Percentiles rank a stretch among this genome's conserved stretches.
Conservation (phyloP, 2,888 invertebrate genomes). For the Leuctra nigra region DNA sequence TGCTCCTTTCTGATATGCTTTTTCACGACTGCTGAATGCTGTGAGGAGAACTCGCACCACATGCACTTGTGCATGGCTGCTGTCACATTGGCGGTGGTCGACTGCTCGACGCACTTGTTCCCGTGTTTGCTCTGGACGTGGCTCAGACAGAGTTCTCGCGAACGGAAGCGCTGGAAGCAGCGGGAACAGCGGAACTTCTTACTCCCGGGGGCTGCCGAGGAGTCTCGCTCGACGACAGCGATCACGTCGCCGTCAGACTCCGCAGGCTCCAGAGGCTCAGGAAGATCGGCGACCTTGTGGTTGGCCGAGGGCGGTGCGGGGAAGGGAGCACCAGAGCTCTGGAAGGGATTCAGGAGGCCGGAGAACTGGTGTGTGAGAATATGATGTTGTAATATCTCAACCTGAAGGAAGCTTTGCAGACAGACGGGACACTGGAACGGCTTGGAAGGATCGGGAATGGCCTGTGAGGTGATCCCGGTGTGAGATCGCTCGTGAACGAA, state of each 20-base stretch:
- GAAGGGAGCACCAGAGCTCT: neutral
- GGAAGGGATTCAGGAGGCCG: conserved; percentile 32
- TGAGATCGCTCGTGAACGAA: conserved; percentile 90
- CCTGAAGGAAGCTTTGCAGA: conserved; percentile 49
- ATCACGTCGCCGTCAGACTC: conserved; percentile 10
- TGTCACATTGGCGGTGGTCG: conserved; percentile 13
- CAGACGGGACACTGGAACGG: conserved; percentile 53
- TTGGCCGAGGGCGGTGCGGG: neutral
- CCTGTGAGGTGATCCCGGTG: conserved; percentile 37
- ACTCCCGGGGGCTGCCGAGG: conserved; percentile 17
- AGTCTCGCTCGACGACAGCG: conserved; percentile 18
- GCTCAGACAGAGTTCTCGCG: conserved; percentile 35
- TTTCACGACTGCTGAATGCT: conserved; percentile 36
- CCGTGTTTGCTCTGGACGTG: conserved; percentile 36
- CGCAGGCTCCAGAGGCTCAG: neutral
- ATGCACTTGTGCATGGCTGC: conserved; percentile 36
- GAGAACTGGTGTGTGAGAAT: conserved; percentile 51
- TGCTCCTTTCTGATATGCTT: conserved; percentile 46
- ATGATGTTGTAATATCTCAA: conserved; percentile 55
- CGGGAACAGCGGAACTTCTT: conserved; percentile 35
- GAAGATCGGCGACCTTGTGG: neutral
- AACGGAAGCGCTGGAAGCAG: conserved; percentile 36
- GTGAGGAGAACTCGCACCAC: conserved; percentile 36
- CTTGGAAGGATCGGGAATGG: conserved; percentile 28
- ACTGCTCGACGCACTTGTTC: conserved; percentile 21